Conservation (phyloP, 1,140 invertebrate genomes). For the Archivesica marissinica region DNA sequence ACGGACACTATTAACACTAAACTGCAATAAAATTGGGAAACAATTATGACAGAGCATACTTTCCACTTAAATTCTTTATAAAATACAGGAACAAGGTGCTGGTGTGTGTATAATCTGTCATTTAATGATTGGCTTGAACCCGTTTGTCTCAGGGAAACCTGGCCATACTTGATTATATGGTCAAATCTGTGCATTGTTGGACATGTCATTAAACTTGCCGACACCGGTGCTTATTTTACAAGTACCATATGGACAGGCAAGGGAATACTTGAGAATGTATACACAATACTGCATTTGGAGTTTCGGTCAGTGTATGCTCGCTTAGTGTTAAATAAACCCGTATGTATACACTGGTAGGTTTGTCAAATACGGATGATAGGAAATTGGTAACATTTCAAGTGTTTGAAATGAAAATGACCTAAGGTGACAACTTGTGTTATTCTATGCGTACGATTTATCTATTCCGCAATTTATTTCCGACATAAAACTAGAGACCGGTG, state of each 20-base stretch:
- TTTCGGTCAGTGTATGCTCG: neutral
- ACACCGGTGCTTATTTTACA: constrained; percentile 29
- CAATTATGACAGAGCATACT: neutral
- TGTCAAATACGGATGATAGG: neutral
- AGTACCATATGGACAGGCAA: constrained; percentile 28
- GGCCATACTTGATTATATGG: constrained; percentile 10
- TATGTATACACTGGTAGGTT: neutral
- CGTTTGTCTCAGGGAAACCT: neutral
- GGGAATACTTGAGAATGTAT: neutral
- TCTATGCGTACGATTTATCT: neutral
- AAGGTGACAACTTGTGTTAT: neutral
- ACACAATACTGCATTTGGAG: constrained; percentile 3
- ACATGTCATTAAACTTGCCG: constrained; percentile 15
- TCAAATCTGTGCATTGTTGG: neutral
- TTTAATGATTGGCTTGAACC: neutral
- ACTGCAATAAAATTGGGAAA: constrained; percentile 1
- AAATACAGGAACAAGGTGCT: neutral
- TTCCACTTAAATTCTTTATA: constrained; percentile 3
- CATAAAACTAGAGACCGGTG: neutral
- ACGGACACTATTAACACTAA: neutral
- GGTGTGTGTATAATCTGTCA: constrained; percentile 15
- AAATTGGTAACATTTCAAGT: constrained; percentile 11
- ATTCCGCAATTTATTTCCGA: neutral
- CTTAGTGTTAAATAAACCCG: neutral
- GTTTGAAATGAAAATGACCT: constrained; percentile 37